Evolutionary conservation across 2,888 invertebrate species (phyloP).

Genomic region (Agrochola lychnidis): DNA sequence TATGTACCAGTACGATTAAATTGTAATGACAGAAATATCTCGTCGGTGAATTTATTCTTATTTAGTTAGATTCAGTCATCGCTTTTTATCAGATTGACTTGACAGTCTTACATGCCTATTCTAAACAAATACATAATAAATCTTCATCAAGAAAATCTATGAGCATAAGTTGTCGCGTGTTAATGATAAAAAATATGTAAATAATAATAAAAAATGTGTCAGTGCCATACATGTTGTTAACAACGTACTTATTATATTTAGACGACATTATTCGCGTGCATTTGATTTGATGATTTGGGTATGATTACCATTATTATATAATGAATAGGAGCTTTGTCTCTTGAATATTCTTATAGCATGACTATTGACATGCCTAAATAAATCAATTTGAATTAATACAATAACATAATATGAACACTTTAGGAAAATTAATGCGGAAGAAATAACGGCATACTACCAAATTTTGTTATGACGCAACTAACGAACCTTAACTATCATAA

Average conservation of each 20-base stretch:
- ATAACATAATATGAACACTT: not conserved
- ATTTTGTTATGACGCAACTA: constrained; percentile 13
- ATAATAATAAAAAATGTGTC: constrained; percentile 36
- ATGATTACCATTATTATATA: not conserved
- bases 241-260: constrained; percentile 29
- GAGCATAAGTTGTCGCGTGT: constrained; percentile 3
- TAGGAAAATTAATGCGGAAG: constrained; percentile 25
- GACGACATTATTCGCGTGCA: constrained; percentile 36
- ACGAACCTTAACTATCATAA: constrained; percentile 37
- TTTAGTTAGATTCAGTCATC: not conserved
- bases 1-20: not conserved
- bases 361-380: not conserved
- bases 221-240: constrained; percentile 16
- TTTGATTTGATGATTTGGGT: constrained; percentile 10
- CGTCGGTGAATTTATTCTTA: not conserved
- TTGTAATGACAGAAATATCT: not conserved
- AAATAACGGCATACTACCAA: constrained; percentile 5
- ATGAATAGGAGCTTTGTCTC: not conserved
- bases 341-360: not conserved
- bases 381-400: not conserved
- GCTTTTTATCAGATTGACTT: constrained; percentile 2
- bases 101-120: not conserved
- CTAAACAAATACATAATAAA: constrained; percentile 8
- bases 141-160: constrained; percentile 19
- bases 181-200: constrained; percentile 17